phyloP scores from a whole-genome alignment of 2,113 vertebrate genomes.

The Phalacrocorax aristotelis region DNA sequence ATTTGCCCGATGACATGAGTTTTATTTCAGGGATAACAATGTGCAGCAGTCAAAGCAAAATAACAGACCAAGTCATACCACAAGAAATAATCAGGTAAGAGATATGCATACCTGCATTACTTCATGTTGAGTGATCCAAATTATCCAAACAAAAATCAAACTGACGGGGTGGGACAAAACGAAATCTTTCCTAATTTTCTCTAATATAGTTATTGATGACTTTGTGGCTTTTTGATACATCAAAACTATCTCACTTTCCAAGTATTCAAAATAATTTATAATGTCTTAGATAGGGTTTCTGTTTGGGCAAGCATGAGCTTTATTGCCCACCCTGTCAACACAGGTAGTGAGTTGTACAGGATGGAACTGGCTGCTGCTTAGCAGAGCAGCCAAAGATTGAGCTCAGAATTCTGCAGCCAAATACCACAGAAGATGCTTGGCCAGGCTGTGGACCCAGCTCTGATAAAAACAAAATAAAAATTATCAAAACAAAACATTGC shows the following conservation, averaged over 20 bases:
- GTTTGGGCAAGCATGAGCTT: background rate
- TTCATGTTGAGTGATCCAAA: background rate
- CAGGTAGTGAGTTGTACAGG: background rate
- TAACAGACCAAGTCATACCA: background rate
- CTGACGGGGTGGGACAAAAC: no score
- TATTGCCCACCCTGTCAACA: background rate
- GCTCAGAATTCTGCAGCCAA: background rate
- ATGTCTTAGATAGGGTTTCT: background rate
- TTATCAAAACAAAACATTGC: background rate
- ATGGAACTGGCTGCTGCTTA: background rate
- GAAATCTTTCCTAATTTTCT: background rate
- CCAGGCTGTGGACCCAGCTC: background rate
- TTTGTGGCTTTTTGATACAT: background rate
- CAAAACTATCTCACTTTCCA: background rate
- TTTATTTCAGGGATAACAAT: constrained; percentile 26
- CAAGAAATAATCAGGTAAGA: constrained; percentile 32
- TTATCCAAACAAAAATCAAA: background rate
- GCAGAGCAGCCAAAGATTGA: background rate
- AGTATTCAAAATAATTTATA: background rate
- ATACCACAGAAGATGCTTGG: background rate
- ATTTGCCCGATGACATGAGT: background rate
- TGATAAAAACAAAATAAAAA: background rate
- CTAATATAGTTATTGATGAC: accelerated
- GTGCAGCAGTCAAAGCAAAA: constrained; percentile 32
- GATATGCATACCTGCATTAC: background rate